phyloP scores from a whole-genome alignment of 2,113 vertebrate species.

The Caloenas nicobarica region DNA sequence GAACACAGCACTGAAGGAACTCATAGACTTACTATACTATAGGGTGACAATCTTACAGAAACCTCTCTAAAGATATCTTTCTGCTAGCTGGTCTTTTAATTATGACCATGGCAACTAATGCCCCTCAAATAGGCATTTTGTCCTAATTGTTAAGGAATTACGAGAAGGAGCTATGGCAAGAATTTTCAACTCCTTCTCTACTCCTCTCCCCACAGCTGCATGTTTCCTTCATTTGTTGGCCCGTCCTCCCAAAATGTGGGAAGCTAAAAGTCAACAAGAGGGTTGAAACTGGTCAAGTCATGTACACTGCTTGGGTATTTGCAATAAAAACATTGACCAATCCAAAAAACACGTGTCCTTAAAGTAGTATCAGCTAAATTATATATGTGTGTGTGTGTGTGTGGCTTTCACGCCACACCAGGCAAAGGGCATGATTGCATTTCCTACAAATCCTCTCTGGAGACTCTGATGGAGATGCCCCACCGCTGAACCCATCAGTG shows the following conservation, averaged over 20 bases:
- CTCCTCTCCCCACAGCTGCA: not conserved
- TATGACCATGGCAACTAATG: not conserved
- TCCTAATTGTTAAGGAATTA: not conserved
- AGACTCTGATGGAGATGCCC: not conserved
- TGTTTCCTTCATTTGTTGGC: not conserved
- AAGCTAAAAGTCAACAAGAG: not conserved
- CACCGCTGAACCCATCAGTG: not conserved
- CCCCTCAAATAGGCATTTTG: not conserved
- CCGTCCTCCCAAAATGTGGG: not conserved
- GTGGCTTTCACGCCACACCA: not conserved
- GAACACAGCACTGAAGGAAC: not conserved
- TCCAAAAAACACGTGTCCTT: not conserved
- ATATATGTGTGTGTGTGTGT: not conserved
- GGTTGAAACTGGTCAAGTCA: not conserved
- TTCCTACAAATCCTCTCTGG: not conserved
- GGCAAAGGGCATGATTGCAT: not conserved
- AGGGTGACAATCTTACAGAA: not conserved
- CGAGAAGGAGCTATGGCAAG: not conserved
- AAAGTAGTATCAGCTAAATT: not conserved
- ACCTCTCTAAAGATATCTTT: not conserved
- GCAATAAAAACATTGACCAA: slow-evolving; percentile 9
- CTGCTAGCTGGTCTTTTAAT: not conserved
- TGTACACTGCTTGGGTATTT: not conserved
- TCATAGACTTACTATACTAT: not conserved
- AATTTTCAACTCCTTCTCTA: not conserved